Percentiles rank a stretch among this genome's conserved stretches.
Evolutionary conservation across 2,888 invertebrate species (phyloP).

Genomic region (Patella depressa): DNA sequence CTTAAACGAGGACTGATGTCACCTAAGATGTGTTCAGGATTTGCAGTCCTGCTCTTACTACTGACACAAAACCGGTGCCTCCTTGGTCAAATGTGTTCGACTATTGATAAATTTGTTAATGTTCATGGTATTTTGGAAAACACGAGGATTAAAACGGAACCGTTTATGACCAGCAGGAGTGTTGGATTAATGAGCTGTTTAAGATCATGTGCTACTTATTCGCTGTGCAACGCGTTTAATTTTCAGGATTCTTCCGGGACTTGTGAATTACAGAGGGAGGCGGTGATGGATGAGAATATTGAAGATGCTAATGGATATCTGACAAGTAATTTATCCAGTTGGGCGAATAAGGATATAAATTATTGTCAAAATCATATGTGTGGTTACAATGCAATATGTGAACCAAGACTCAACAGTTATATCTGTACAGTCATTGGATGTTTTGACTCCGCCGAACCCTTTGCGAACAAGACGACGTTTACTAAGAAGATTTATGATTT

Average conservation of each 20-base stretch:
- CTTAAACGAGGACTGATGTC: too few relatives aligned
- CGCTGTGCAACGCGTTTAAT: not conserved
- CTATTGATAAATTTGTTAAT: too few relatives aligned
- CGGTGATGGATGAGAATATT: not conserved
- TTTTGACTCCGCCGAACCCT: not conserved
- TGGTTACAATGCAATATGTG: not conserved
- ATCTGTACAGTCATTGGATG: not conserved
- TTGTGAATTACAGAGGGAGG: not conserved
- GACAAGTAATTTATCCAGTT: not conserved
- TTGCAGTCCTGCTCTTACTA: too few relatives aligned
- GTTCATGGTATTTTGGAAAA: too few relatives aligned
- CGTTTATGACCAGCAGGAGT: not conserved
- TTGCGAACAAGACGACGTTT: not conserved
- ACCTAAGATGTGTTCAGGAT: too few relatives aligned
- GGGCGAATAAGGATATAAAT: not conserved
- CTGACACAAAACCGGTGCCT: too few relatives aligned
- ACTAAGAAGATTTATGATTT: not conserved
- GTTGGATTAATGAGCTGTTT: not conserved
- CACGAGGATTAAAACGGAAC: too few relatives aligned
- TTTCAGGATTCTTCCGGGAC: not conserved
- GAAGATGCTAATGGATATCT: not conserved
- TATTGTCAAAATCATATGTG: slow-evolving; percentile 3
- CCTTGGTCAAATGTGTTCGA: too few relatives aligned
- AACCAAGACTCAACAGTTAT: not conserved
- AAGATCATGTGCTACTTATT: not conserved